Evolutionary conservation across 1,140 invertebrate genomes (phyloP), one percentile per base, ranked within the genome.

Genomic region (Heliconius hewitsoni): DNA sequence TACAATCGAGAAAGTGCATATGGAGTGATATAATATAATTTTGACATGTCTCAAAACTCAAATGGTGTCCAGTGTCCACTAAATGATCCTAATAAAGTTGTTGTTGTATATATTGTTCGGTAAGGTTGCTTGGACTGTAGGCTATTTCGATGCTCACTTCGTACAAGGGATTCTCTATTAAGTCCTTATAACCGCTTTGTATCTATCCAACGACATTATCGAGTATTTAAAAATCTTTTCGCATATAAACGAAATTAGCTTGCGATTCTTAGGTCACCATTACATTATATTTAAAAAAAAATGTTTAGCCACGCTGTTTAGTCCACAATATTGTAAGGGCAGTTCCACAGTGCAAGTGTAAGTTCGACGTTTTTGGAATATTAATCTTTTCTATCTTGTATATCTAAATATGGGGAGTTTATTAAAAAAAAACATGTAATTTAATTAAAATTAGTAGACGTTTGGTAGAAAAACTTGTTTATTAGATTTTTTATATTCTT

Each of bases 151-250:
- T 92, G 93, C 91, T 94, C 93, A 94, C 89, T 91, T 91, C 86
- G 87, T 92, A 93, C 89, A 93, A 94, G 90, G 91, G 90, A 92
- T 93, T 89, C 89, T 91, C 83, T 89, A 87, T 87, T 92, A 94
- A 92, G 91, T 91, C 91, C 89, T 93, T 87, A 87, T 90, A 87
- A 89, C 89, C 83, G 89, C 90, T 93, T 92, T 85, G 81, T 92
- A 87, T 89, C 81, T 89, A 90, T 85, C 87, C 86, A 86, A 88
- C 77, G 73, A 86, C 80, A 85, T 88, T 87, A 82, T 89, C 83
- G 85, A 86, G 72, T 88, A 87, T 89, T 90, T 90, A 86, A 92
- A 88, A 92, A 88, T 86, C 87, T 91, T 90, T 91, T 91, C 87
- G 91, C 88, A 82, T 91, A 91, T 85, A 86, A 82, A 85, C 82